Evolutionary conservation across 2,888 invertebrate genomes (phyloP).

Genomic region (Luperina testacea): DNA sequence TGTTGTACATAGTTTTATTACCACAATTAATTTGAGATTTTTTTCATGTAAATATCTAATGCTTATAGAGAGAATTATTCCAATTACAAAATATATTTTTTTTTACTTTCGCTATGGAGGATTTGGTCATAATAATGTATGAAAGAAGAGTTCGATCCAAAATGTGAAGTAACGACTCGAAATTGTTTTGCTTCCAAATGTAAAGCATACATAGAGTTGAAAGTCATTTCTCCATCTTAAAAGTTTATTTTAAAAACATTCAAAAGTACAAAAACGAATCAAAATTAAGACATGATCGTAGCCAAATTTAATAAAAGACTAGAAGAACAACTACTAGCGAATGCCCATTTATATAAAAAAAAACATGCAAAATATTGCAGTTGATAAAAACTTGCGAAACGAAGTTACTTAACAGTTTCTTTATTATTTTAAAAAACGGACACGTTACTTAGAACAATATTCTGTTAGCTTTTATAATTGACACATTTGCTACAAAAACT

Average conservation of each 20-base stretch:
- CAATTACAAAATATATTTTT: conserved; percentile 80
- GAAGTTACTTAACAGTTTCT: conserved; percentile 8
- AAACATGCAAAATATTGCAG: conserved; percentile 52
- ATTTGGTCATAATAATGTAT: conserved; percentile 81
- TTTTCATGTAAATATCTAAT: conserved; percentile 85
- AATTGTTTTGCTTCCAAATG: conserved; percentile 62
- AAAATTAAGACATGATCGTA: conserved; percentile 49
- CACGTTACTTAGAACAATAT: conserved; percentile 27
- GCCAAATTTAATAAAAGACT: conserved; percentile 63
- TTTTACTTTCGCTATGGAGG: conserved; percentile 72
- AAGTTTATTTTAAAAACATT: conserved; percentile 50
- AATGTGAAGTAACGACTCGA: conserved; percentile 51
- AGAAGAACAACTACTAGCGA: conserved; percentile 62
- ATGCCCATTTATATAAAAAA: conserved; percentile 38
- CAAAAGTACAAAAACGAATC: conserved; percentile 41
- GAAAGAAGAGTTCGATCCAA: conserved; percentile 50
- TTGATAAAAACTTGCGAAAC: conserved; percentile 33
- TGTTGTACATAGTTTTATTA: conserved; percentile 89
- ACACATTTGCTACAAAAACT: conserved; percentile 64
- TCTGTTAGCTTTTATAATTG: conserved; percentile 68
- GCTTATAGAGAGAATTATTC: conserved; percentile 88
- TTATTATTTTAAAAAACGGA: conserved; percentile 18
- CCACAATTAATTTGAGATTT: conserved; percentile 90
- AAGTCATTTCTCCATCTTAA: conserved; percentile 31
- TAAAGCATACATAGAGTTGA: conserved; percentile 46